Evolutionary conservation across 2,113 vertebrate genomes (phyloP), one percentile per base, ranked within the genome.

Genomic region (Sarotherodon lohbergeri): DNA sequence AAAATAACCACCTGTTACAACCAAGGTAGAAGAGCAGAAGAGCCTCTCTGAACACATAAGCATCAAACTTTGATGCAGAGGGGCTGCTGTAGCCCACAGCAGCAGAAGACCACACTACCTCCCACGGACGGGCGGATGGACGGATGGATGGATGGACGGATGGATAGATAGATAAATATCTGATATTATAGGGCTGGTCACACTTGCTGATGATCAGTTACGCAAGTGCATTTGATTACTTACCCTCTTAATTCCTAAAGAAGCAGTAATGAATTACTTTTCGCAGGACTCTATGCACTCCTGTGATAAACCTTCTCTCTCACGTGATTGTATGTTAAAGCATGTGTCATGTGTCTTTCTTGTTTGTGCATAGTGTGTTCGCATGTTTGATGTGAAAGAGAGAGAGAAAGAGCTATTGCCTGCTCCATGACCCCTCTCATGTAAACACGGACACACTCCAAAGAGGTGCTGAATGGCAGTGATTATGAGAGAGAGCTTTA

Each of bases 361-460:
- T 80, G 52, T 86, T 50, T 84, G 76, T 79, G n/a, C 56, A 57
- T 12, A 59, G 59, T 68, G 56, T 76, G 52, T 78, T 32, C 7
- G 32, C 82, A 57, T 71, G 83, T 63, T 48, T 82, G 56, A 39
- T 34, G 78, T 54, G 59, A 83, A 66, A 82, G 78, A 85, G 89
- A 91, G 89, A 87, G 86, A 87, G 92, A 91, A 36, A 63, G 59
- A 63, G 94, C 92, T 83, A 90, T 91, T 95, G 94, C 92, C 96
- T 97, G 95, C 95, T 96, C 95, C 94, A 91, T 96, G 94, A 95
- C 90, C 88, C 91, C 90, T 94, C 89, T 94, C 95, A 17, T 93
- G 93, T 96, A 96, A 96, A 96, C 96, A 97, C 79, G 89, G 94
- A 96, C 95, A 95, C 96, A 95, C 96, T 95, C 94, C 90, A 90